Evolutionary conservation across 2,888 invertebrate genomes (phyloP), one percentile per base, ranked within the genome.

Genomic region (Sarcophaga carnaria): DNA sequence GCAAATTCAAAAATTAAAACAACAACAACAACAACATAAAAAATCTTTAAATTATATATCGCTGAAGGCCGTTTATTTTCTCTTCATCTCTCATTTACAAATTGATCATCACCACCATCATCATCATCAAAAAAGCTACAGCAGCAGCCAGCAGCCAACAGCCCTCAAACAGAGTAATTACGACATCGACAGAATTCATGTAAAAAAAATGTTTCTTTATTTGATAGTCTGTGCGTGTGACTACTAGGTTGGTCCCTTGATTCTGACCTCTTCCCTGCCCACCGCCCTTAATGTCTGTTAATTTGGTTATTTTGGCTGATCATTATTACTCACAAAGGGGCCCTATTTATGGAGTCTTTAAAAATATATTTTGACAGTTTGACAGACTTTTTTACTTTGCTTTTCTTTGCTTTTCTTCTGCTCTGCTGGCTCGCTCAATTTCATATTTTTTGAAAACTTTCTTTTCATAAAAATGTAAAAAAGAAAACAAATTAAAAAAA

Each of bases 301-400:
- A 54, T 14, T 54, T 54, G 17, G 54, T 54, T 14, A 17, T 54
- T 27, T 20, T n/a, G 71, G 17, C 72, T 69, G 22, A 49, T 79
- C 71, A 82, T 87, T 76, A 84, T 84, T 54, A 54, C 5, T 14
- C 17, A 54, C 17, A 54, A 49, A 14, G 14, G 2, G 54, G 12
- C 54, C 17, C 81, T 87, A 76, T 82, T 84, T 87, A 82, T 87
- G 75, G 63, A 82, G 63, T 69, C 45, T 87, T 84, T 37, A 37
- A 37, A 76, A 84, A 84, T 77, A 72, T 76, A 71, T 80, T 82
- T 87, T 84, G 88, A 88, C 88, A 88, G 84, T 88, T 89, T 89
- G 80, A 88, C 86, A 88, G 83, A 80, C 88, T 76, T 22, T 76
- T 22, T 89, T 81, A 17, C 17, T 86, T 54, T 54, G 54, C 17